A percentile compares a stretch with the other conserved stretches of the same genome.
phyloP scores from a whole-genome alignment of 2,888 invertebrate genomes.

The Cantharis flavilabris region DNA sequence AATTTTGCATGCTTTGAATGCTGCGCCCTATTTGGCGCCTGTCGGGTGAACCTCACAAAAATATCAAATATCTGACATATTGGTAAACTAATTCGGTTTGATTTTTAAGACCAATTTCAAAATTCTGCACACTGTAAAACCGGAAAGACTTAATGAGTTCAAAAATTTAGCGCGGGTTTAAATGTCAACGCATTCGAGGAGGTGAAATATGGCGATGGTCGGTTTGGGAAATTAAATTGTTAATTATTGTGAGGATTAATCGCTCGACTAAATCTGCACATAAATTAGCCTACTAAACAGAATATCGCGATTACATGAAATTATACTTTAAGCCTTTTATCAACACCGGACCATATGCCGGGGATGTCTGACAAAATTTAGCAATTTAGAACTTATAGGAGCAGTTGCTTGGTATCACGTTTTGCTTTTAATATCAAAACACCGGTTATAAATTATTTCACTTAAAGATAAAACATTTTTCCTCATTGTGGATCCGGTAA shows the following conservation, averaged over 20 bases:
- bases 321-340: constrained; percentile 28
- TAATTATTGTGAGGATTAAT: constrained; percentile 1
- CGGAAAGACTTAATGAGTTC: constrained; percentile 14
- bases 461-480: background rate
- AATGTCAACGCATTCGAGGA: background rate
- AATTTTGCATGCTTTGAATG: background rate
- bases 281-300: constrained; percentile 29
- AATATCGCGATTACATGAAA: constrained; percentile 23
- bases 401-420: constrained; percentile 21
- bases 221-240: constrained; percentile 1
- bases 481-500: background rate
- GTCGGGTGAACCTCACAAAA: constrained; percentile 8
- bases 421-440: constrained; percentile 31
- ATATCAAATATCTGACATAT: constrained; percentile 25
- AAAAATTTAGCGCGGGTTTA: background rate
- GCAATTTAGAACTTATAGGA: constrained; percentile 19
- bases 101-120: constrained; percentile 10
- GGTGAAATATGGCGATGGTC: background rate
- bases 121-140: constrained; percentile 3
- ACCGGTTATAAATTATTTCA: background rate
- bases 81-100: constrained; percentile 22
- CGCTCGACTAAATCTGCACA: constrained; percentile 18
- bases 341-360: constrained; percentile 24
- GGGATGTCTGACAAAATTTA: constrained; percentile 19
- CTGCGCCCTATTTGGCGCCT: constrained; percentile 3